These are phyloP conservation scores for Atrichornis clamosus DNA, from an alignment of 2,113 vertebrate species.

Conservation along the genomic window DNA sequence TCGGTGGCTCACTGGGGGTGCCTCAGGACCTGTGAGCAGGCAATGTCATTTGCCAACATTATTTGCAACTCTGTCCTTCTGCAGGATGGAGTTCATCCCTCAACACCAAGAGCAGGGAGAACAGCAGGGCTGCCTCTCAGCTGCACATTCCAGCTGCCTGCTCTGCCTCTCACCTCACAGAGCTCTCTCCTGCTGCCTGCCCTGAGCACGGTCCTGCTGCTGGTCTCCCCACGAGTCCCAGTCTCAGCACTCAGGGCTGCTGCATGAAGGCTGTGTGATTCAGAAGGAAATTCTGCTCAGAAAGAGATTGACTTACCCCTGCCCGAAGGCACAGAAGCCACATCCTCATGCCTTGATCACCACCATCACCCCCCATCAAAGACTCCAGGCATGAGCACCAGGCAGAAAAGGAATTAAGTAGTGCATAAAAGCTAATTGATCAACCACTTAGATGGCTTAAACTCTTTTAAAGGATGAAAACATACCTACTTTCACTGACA, in stretches of 20 bases:
- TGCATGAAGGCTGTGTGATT: not conserved
- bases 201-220: not conserved
- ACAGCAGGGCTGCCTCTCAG: not conserved
- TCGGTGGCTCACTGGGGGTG: not conserved
- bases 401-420: not conserved
- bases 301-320: not conserved
- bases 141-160: not conserved
- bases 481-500: not conserved
- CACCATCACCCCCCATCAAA: not conserved
- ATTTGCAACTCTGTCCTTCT: not conserved
- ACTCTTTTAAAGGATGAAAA: not conserved
- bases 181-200: not conserved
- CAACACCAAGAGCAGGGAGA: fast-evolving
- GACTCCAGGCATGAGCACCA: not conserved
- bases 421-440: not conserved
- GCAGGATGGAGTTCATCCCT: not conserved
- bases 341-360: no score
- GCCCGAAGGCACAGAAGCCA: not conserved
- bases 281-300: not conserved
- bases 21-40: not conserved
- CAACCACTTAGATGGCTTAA: not conserved
- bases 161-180: not conserved
- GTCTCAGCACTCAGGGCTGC: not conserved
- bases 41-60: not conserved
- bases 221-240: not conserved